A percentile compares a stretch with the other conserved stretches of the same genome.
Conservation (phyloP, 2,888 invertebrate species). For the Rambutsinella grinnellia region DNA sequence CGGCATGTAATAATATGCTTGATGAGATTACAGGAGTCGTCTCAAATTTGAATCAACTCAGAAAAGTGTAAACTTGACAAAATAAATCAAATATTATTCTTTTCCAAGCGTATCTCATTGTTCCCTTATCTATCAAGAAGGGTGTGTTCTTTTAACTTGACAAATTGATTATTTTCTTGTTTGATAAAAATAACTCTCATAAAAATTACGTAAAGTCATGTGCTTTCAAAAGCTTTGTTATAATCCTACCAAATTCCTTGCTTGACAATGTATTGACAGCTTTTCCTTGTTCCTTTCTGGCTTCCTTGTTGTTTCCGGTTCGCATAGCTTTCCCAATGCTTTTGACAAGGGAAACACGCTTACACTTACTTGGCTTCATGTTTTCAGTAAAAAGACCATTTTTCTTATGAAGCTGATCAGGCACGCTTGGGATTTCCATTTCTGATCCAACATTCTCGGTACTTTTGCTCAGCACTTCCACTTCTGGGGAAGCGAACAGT, state of each 20-base stretch:
- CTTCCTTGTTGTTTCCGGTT: slow-evolving; percentile 4
- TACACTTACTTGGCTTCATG: slow-evolving; percentile 30
- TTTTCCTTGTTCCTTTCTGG: not conserved
- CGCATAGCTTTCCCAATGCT: slow-evolving; percentile 19
- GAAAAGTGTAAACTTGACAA: too few species aligned
- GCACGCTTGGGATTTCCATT: not conserved
- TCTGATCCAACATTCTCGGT: not conserved
- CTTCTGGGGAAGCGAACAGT: not conserved
- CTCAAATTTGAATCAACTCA: too few species aligned
- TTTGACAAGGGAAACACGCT: slow-evolving; percentile 30
- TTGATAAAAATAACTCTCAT: too few species aligned
- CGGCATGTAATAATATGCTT: too few species aligned
- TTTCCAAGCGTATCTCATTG: too few species aligned
- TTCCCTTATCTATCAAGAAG: too few species aligned
- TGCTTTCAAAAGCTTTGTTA: slow-evolving; percentile 9
- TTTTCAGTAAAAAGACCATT: not conserved
- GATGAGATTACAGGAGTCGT: too few species aligned
- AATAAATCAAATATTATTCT: too few species aligned
- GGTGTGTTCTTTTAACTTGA: too few species aligned
- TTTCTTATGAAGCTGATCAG: not conserved
- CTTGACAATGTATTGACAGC: too few species aligned
- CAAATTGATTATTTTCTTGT: too few species aligned
- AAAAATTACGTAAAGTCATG: not conserved
- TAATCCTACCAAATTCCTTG: too few species aligned
- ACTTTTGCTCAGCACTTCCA: not conserved